These are phyloP conservation scores for Anguilla anguilla DNA, from an alignment of 2,797 vertebrate species.

Conservation along the genomic window DNA sequence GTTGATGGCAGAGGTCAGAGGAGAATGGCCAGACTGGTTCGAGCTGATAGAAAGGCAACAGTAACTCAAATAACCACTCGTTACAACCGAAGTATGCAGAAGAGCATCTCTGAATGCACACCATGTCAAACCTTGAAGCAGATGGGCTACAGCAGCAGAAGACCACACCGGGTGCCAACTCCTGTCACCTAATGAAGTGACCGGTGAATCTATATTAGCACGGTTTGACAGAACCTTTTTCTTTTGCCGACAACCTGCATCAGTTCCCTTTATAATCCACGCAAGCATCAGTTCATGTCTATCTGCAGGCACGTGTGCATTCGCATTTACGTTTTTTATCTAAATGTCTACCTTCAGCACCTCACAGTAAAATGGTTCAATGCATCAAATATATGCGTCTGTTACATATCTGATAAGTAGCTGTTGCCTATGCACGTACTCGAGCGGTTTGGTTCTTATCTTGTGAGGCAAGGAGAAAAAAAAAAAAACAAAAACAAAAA, in stretches of 20 bases:
- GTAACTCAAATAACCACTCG: too few species aligned
- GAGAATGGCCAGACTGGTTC: too few species aligned
- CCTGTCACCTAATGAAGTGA: too few species aligned
- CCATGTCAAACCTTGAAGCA: too few species aligned
- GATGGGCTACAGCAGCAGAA: too few species aligned
- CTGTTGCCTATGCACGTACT: not conserved
- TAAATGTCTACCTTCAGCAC: not conserved
- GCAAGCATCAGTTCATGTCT: not conserved
- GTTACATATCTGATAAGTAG: not conserved
- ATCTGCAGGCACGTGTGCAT: not conserved
- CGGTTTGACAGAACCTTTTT: not conserved
- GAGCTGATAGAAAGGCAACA: too few species aligned
- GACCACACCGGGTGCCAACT: too few species aligned
- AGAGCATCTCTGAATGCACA: not conserved
- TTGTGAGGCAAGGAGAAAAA: not conserved
- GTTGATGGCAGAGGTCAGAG: too few species aligned
- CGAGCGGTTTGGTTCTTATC: not conserved
- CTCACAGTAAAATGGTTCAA: not conserved
- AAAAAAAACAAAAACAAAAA: too few species aligned
- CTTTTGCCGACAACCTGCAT: not conserved
- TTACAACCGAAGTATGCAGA: too few species aligned
- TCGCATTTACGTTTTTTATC: not conserved
- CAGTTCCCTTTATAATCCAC: not conserved
- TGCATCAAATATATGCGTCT: not conserved
- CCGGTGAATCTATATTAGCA: not conserved